phyloP scores from a whole-genome alignment of 92 coral and sea anemone genomes.

The Parazoanthus atlanticus region DNA sequence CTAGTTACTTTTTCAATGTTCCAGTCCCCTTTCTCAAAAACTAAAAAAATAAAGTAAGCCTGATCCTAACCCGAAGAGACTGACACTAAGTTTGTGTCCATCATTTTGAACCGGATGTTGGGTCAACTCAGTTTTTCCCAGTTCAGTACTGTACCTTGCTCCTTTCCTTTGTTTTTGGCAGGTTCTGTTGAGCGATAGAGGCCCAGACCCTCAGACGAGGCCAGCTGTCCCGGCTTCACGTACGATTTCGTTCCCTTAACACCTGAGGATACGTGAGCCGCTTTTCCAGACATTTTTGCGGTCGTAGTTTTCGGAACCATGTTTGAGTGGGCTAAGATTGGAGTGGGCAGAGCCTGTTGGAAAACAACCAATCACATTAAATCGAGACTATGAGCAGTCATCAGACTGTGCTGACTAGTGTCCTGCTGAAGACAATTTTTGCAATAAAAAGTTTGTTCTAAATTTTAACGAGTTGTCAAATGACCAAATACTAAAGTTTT shows the following conservation, averaged over 20 bases:
- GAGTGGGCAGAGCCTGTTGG: constrained; percentile 33
- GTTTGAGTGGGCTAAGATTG: constrained; percentile 22
- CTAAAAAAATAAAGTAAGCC: too few relatives aligned
- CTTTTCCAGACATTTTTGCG: neutral
- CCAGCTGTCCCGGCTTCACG: constrained; percentile 4
- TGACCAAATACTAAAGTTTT: too few relatives aligned
- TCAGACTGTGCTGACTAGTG: neutral
- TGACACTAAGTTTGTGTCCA: neutral
- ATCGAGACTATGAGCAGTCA: too few relatives aligned
- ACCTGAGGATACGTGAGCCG: neutral
- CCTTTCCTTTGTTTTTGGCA: constrained; percentile 6
- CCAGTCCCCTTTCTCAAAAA: too few relatives aligned
- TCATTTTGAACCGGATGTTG: too few relatives aligned
- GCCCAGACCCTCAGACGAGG: constrained; percentile 14
- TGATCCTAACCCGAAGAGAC: too few relatives aligned
- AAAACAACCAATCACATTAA: neutral
- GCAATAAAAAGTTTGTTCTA: too few relatives aligned
- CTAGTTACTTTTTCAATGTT: too few relatives aligned
- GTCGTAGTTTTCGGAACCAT: neutral
- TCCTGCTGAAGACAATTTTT: too few relatives aligned
- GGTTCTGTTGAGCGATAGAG: constrained; percentile 17
- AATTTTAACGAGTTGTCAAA: too few relatives aligned
- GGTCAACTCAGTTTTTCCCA: too few relatives aligned
- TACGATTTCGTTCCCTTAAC: neutral
- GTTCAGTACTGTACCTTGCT: neutral